Base-by-base conservation (phyloP, 2,888 invertebrate genomes). In the Eristalis arbustorum region DNA sequence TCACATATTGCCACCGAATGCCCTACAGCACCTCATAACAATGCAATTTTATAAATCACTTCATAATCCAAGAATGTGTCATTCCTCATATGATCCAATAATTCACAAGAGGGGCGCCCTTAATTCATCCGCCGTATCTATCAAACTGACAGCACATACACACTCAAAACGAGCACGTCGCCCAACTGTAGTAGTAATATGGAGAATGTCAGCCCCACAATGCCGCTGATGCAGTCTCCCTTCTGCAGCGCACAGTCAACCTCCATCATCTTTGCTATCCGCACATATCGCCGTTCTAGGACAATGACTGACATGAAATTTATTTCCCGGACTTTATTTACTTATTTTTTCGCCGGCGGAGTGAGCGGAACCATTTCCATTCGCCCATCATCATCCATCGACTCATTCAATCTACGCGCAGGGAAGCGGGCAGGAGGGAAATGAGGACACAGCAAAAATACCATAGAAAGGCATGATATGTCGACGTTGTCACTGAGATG, bases 401-500 rank as follows among this genome's bases (percentile, higher is more conserved):
- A 67, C 80, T 76, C 57, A 72, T 80, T 84, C 79, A 84, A 76
- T 80, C 84, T 84, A 61, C 69, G 25, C 23, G 31, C 34, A 49
- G 61, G 28, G n/a, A 42, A 68, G 40, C 6, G 61, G 37, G 18
- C 28, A 80, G 49, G 18, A 49, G 49, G 25, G 25, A 25, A 66
- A 23, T 11, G n/a, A 61, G 31, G 14, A 67, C 25, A 67, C 34
- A 73, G 72, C 34, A 78, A 76, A 66, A n/a, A n/a, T n/a, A n/a
- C n/a, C n/a, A 76, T 42, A 63, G 72, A 37, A 63, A 37, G 68
- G 75, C 28, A 75, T 73, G 75, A 84, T 76, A 80, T 80, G 84
- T 84, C 76, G 63, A 63, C 84, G 72, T 67, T 84, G 84, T 84
- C 84, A 84, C 80, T 67, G 79, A 72, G 71, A 84, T 84, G 79